Evolutionary conservation across 1,140 invertebrate species (phyloP).

Genomic region (Zophobas morio): DNA sequence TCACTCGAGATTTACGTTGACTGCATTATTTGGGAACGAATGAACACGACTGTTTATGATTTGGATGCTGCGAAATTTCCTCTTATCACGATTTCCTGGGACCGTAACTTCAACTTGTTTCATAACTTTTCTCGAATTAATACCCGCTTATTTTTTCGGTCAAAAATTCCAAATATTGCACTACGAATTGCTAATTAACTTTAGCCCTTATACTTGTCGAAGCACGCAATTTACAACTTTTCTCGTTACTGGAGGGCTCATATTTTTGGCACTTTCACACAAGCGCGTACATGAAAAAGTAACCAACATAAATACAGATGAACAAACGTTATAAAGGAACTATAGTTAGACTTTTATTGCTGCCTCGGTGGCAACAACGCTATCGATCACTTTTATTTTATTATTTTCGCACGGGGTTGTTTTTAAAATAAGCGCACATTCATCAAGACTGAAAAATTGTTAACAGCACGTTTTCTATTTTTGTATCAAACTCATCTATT

Average conservation of each 20-base stretch:
- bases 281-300: not conserved
- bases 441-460: no score
- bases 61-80: slow-evolving; percentile 36
- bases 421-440: no score
- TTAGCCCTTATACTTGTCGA: not conserved
- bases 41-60: slow-evolving; percentile 40
- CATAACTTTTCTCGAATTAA: slow-evolving; percentile 14
- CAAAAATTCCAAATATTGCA: slow-evolving; percentile 9
- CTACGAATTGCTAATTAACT: slow-evolving; percentile 32
- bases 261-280: not conserved
- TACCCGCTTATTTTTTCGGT: not conserved
- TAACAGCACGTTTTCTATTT: no score
- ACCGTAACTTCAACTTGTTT: slow-evolving; percentile 23
- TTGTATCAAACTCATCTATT: no score
- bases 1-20: slow-evolving; percentile 41
- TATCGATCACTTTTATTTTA: no score
- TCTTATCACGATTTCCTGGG: slow-evolving; percentile 31
- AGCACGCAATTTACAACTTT: slow-evolving; percentile 26
- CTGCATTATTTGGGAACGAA: slow-evolving; percentile 42
- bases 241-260: slow-evolving; percentile 19
- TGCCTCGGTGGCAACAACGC: no score
- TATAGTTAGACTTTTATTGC: no score
- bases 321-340: no score
- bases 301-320: not conserved
- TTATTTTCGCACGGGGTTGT: no score